Conservation (phyloP, 2,113 vertebrate species). For the Picathartes gymnocephalus region DNA sequence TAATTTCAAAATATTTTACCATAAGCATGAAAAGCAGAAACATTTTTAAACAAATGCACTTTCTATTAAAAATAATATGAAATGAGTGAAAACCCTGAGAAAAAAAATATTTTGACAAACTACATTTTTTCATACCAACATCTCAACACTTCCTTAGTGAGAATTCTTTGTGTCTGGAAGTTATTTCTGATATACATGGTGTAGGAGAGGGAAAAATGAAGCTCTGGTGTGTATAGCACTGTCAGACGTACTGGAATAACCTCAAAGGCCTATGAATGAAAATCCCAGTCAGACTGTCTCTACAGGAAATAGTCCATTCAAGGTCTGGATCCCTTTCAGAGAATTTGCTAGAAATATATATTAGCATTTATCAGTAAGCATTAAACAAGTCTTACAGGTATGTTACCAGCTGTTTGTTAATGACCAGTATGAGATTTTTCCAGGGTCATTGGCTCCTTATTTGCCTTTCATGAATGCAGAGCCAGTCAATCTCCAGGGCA, state of each 20-base stretch:
- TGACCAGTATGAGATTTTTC: neutral
- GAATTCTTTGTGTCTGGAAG: slow-evolving; percentile 49
- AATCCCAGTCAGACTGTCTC: slow-evolving; percentile 59
- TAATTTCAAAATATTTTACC: slow-evolving; percentile 20
- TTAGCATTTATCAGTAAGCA: slow-evolving; percentile 50
- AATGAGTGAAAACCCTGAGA: slow-evolving; percentile 1
- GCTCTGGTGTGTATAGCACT: slow-evolving; percentile 39
- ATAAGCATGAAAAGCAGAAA: slow-evolving; percentile 2
- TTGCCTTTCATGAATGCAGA: slow-evolving; percentile 2
- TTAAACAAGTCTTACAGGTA: slow-evolving; percentile 49
- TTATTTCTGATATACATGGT: slow-evolving; percentile 33
- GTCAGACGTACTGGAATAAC: slow-evolving; percentile 54
- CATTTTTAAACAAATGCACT: slow-evolving; percentile 10
- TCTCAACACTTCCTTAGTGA: slow-evolving; percentile 53
- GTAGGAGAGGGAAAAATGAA: slow-evolving; percentile 43
- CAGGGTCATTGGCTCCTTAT: neutral
- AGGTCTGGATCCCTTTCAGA: slow-evolving; percentile 52
- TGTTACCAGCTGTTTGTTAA: slow-evolving; percentile 9
- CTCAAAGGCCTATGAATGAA: slow-evolving; percentile 58
- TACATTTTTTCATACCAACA: neutral
- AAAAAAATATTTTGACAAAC: neutral
- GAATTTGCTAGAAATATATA: slow-evolving; percentile 41
- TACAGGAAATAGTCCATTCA: slow-evolving; percentile 30
- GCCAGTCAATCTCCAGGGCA: neutral
- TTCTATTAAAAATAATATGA: slow-evolving; percentile 13